Evolutionary conservation across 2,113 vertebrate genomes (phyloP).

Genomic region (Tautogolabrus adspersus): DNA sequence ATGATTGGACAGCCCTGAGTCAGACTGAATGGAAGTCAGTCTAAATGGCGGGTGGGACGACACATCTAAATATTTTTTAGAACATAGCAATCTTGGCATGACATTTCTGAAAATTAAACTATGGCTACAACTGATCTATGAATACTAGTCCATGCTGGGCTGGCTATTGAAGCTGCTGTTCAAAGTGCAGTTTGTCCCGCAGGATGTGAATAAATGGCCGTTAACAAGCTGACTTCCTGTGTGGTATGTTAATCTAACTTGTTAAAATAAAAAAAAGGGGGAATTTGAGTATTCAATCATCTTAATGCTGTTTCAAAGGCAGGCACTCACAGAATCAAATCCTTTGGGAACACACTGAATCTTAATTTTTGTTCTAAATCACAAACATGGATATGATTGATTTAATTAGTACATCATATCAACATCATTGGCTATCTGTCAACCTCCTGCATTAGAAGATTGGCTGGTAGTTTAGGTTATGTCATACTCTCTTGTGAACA

Average conservation of each 20-base stretch:
- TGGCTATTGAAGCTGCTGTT: neutral
- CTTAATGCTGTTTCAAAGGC: neutral
- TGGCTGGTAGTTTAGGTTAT: neutral
- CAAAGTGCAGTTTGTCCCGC: neutral
- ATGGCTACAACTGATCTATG: neutral
- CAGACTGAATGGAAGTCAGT: too few species aligned
- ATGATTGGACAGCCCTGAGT: too few species aligned
- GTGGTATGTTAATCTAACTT: neutral
- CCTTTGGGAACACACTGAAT: neutral
- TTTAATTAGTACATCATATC: neutral
- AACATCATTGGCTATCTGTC: neutral
- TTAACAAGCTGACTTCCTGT: neutral
- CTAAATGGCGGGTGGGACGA: too few species aligned
- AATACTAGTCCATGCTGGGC: neutral
- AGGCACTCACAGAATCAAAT: neutral
- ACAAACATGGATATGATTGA: neutral
- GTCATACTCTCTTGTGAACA: slow-evolving; percentile 3
- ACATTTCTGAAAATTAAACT: neutral
- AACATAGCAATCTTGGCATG: too few species aligned
- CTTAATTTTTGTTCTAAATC: neutral
- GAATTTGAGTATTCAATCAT: neutral
- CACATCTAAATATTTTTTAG: neutral
- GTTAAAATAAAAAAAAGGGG: neutral
- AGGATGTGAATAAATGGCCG: neutral
- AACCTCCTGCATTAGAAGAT: neutral